A percentile compares a stretch with the other conserved stretches of the same genome.
Conservation (phyloP, 2,113 vertebrate genomes). For the Eonycteris spelaea region DNA sequence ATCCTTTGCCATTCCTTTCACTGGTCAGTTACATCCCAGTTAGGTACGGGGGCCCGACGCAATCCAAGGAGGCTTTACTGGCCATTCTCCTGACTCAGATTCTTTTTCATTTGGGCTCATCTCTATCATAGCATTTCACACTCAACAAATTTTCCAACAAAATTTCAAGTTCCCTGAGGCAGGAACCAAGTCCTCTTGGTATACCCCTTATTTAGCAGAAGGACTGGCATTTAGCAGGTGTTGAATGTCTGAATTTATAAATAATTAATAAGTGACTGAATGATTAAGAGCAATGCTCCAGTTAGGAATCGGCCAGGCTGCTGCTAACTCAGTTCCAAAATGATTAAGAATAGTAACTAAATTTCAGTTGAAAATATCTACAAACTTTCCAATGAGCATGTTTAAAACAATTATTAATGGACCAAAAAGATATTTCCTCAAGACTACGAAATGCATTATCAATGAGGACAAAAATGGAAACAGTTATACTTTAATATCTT, state of each 20-base stretch:
- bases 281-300: neutral
- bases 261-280: neutral
- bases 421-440: neutral
- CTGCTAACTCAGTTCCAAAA: constrained; percentile 5
- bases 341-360: neutral
- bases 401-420: neutral
- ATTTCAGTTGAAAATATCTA: constrained; percentile 19
- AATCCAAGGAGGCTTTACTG: neutral
- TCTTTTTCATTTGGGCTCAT: neutral
- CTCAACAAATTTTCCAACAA: neutral
- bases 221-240: neutral
- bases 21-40: neutral
- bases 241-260: neutral
- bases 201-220: neutral
- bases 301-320: neutral
- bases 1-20: neutral
- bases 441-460: neutral
- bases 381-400: neutral
- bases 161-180: neutral
- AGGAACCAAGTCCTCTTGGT: neutral
- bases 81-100: neutral
- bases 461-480: neutral
- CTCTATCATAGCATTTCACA: neutral
- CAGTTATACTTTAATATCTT: neutral
- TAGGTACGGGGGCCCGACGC: neutral